phyloP scores from a whole-genome alignment of 2,113 vertebrate species.

The Fulmarus glacialis region DNA sequence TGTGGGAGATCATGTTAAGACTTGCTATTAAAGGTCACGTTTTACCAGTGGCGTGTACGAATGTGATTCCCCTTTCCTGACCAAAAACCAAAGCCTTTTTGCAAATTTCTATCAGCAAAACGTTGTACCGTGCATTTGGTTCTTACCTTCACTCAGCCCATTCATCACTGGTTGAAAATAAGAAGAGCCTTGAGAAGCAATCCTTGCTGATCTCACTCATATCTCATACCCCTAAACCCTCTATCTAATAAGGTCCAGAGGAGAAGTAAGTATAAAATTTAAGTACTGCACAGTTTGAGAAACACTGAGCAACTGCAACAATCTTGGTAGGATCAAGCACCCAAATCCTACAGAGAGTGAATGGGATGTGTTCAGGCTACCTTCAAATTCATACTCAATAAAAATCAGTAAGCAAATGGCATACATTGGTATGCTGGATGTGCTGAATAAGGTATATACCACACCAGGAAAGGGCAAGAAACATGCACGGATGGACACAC shows the following conservation, averaged over 20 bases:
- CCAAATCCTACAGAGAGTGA: neutral
- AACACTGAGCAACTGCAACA: neutral
- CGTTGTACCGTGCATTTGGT: neutral
- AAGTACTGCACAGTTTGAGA: neutral
- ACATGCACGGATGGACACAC: rapidly evolving
- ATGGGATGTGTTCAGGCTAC: neutral
- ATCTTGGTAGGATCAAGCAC: neutral
- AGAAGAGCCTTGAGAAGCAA: neutral
- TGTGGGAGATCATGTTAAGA: neutral
- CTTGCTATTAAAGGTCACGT: neutral
- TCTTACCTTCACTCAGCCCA: neutral
- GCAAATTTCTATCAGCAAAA: neutral
- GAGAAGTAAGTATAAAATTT: neutral
- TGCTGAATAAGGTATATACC: neutral
- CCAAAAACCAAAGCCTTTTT: neutral
- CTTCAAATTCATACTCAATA: neutral
- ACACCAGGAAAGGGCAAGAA: neutral
- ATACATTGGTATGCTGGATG: neutral
- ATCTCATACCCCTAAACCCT: neutral
- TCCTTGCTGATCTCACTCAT: neutral
- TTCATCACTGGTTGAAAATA: neutral
- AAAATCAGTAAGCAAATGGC: neutral
- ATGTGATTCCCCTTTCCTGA: neutral
- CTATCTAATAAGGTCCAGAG: neutral
- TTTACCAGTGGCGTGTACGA: neutral